Evolutionary conservation across 2,797 vertebrate genomes (phyloP).

Genomic region (Bradypus variegatus): DNA sequence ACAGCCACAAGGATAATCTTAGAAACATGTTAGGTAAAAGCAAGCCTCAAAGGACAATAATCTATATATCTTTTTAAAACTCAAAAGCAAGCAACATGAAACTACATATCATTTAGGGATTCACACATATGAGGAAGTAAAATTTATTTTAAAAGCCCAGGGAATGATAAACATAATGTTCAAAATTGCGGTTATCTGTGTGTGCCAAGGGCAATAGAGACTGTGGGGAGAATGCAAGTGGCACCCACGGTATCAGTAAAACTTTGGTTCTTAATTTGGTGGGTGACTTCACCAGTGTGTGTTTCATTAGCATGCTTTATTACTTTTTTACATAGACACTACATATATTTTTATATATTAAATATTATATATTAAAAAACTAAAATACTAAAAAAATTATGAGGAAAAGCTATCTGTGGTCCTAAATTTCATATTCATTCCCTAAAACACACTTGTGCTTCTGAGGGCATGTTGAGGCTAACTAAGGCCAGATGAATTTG

Average conservation of each 20-base stretch:
- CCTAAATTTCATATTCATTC: not conserved
- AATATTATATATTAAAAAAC: not conserved
- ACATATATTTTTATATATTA: not conserved
- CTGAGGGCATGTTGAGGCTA: not conserved
- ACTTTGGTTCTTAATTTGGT: not conserved
- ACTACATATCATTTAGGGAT: not conserved
- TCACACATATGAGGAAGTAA: not conserved
- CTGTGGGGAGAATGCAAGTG: rapidly evolving
- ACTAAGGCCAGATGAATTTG: not conserved
- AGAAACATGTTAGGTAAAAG: not conserved
- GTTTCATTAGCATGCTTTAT: not conserved
- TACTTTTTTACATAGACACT: not conserved
- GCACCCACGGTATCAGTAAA: not conserved
- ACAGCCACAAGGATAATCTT: not conserved
- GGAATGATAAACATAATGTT: not conserved
- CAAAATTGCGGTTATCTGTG: not conserved
- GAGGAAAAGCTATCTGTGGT: not conserved
- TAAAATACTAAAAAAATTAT: not conserved
- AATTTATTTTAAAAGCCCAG: not conserved
- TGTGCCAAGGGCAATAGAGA: not conserved
- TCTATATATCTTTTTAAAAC: not conserved
- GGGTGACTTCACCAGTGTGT: not conserved
- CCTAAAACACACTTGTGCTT: not conserved
- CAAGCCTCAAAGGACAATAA: not conserved
- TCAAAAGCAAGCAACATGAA: constrained; percentile 15